Evolutionary conservation across 2,797 vertebrate genomes (phyloP).

Genomic region (Mareca penelope): DNA sequence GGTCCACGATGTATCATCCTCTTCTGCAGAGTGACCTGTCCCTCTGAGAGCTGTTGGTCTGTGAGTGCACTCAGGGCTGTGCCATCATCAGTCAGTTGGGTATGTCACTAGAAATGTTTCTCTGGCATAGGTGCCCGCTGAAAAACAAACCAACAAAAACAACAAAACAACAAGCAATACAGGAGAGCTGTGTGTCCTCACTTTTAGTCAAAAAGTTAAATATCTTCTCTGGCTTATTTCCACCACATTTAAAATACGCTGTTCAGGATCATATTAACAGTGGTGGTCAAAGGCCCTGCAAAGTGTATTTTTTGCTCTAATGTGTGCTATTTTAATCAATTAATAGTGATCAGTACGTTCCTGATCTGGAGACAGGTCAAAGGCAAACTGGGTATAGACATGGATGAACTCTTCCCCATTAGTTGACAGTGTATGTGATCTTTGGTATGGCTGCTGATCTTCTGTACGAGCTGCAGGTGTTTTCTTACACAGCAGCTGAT

Average conservation of each 20-base stretch:
- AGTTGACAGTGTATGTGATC: not conserved
- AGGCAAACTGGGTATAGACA: not conserved
- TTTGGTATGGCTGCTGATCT: not conserved
- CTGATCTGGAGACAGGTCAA: not conserved
- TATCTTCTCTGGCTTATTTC: not conserved
- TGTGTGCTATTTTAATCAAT: not conserved
- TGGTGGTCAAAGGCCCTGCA: not conserved
- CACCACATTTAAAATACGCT: not conserved
- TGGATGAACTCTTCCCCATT: not conserved
- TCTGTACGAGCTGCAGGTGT: not conserved
- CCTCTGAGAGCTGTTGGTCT: not conserved
- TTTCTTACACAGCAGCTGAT: not conserved
- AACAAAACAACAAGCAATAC: not conserved
- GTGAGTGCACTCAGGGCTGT: not conserved
- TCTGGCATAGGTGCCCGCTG: not conserved
- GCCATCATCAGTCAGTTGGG: not conserved
- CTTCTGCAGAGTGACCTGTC: accelerated
- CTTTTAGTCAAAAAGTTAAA: not conserved
- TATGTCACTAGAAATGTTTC: not conserved
- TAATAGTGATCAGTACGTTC: not conserved
- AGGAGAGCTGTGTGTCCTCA: not conserved
- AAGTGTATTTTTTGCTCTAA: not conserved
- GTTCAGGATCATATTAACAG: accelerated
- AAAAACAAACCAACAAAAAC: not conserved
- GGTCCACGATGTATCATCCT: not conserved